These are phyloP conservation scores for Empis livida DNA, from an alignment of 2,888 invertebrate genomes.

Conservation along the genomic window DNA sequence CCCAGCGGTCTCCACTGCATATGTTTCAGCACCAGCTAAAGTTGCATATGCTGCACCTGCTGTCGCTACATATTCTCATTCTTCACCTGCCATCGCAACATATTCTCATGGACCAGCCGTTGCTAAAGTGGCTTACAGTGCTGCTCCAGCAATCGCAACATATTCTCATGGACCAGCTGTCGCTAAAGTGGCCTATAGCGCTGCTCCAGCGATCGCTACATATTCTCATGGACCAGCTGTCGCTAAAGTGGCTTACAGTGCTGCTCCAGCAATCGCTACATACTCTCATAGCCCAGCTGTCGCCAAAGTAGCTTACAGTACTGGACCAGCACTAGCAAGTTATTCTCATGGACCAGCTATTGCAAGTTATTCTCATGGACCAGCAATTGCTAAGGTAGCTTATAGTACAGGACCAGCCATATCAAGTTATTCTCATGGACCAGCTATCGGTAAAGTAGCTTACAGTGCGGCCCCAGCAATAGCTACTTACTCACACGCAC, in stretches of 20 bases:
- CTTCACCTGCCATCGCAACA: slow-evolving; percentile 5
- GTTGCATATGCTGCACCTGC: slow-evolving; percentile 10
- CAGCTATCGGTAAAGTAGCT: slow-evolving; percentile 10
- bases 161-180: slow-evolving; percentile 13
- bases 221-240: slow-evolving; percentile 15
- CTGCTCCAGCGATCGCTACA: slow-evolving; percentile 29
- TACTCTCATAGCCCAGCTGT: slow-evolving; percentile 14
- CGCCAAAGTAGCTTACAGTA: slow-evolving; percentile 4
- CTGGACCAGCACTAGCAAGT: slow-evolving; percentile 3
- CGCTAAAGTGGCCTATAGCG: slow-evolving; percentile 14
- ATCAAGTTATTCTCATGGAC: slow-evolving; percentile 7
- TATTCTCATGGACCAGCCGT: slow-evolving; percentile 10
- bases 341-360: slow-evolving; percentile 9
- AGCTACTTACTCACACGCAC: slow-evolving; percentile 7
- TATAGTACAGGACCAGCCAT: slow-evolving; percentile 3
- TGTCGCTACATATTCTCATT: neutral
- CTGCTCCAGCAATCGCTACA: slow-evolving; percentile 15
- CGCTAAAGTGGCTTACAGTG: slow-evolving; percentile 7
- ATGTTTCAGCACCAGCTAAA: no score
- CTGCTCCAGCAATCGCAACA: slow-evolving; percentile 10
- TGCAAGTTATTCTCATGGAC: slow-evolving; percentile 8
- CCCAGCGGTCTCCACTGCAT: slow-evolving; percentile 8
- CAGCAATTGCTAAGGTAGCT: neutral
- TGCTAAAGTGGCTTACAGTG: slow-evolving; percentile 7
- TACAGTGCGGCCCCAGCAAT: slow-evolving; percentile 5